phyloP scores from a whole-genome alignment of 2,797 vertebrate genomes.

The Clarias fuscus region DNA sequence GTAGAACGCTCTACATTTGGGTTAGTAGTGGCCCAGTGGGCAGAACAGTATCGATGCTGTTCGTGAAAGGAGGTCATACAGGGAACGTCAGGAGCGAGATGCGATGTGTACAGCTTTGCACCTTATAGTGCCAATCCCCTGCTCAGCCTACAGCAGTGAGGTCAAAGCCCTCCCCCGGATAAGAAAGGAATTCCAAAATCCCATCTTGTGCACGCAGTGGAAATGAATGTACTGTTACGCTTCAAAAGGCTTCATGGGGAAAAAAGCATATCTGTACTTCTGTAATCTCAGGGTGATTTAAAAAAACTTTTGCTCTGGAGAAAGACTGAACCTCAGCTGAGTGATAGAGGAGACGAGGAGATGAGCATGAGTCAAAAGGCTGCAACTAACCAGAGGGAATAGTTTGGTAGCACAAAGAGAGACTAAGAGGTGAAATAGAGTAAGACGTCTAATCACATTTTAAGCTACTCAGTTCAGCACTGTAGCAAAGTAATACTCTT shows the following conservation, averaged over 20 bases:
- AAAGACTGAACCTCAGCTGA: background rate
- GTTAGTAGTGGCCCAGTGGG: background rate
- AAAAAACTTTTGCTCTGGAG: background rate
- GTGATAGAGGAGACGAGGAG: background rate
- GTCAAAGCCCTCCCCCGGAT: conserved; percentile 65
- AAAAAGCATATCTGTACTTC: background rate
- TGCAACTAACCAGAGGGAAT: background rate
- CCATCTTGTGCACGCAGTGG: conserved; percentile 59
- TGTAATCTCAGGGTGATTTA: background rate
- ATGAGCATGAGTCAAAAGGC: background rate
- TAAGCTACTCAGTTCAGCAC: background rate
- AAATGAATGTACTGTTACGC: conserved; percentile 58
- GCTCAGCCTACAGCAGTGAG: conserved; percentile 57
- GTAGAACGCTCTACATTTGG: background rate
- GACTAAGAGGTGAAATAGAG: background rate
- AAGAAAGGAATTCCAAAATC: conserved; percentile 68
- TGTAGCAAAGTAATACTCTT: background rate
- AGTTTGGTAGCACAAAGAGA: background rate
- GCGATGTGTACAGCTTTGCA: conserved; percentile 42
- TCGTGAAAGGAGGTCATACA: conserved; percentile 6
- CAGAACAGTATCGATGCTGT: background rate
- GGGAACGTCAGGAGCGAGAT: conserved; percentile 49
- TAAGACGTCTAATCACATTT: background rate
- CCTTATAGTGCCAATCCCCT: conserved; percentile 47
- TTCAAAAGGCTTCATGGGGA: conserved; percentile 30